Conservation (phyloP, 2,888 invertebrate species). For the Enchytraeus crypticus region DNA sequence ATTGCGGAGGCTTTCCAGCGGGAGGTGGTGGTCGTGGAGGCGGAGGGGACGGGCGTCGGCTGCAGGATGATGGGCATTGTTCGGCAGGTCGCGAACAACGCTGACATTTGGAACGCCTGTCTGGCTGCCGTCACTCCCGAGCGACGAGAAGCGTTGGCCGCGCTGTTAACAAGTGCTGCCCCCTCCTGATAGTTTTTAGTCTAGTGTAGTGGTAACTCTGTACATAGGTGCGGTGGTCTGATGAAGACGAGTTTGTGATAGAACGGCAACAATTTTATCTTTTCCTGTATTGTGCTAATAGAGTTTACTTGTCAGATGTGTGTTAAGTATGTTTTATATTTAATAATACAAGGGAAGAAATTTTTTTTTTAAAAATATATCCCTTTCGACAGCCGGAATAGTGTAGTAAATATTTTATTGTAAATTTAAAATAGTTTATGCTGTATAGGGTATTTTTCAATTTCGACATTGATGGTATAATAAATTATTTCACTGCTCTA, state of each 20-base stretch:
- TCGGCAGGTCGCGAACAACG: conserved; percentile 75
- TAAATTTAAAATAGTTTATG: too few species aligned
- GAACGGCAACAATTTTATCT: neutral
- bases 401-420: too few species aligned
- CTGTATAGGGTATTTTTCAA: too few species aligned
- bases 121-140: conserved; percentile 66
- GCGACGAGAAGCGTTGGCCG: conserved; percentile 67
- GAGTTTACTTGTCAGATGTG: too few species aligned
- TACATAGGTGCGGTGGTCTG: neutral
- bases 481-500: too few species aligned
- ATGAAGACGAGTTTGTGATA: neutral
- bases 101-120: conserved; percentile 71
- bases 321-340: too few species aligned
- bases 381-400: too few species aligned
- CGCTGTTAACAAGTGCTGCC: conserved; percentile 1
- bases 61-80: conserved; percentile 74
- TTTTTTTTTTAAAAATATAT: neutral
- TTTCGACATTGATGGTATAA: too few species aligned
- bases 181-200: neutral
- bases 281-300: too few species aligned
- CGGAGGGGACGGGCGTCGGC: conserved; percentile 66
- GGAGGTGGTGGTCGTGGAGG: conserved; percentile 77
- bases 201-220: neutral
- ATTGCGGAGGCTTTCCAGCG: conserved; percentile 81
- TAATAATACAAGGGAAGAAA: too few species aligned